Percentiles rank a stretch among this genome's conserved stretches.
phyloP scores from a whole-genome alignment of 2,888 invertebrate species.

The Unio delphinus region DNA sequence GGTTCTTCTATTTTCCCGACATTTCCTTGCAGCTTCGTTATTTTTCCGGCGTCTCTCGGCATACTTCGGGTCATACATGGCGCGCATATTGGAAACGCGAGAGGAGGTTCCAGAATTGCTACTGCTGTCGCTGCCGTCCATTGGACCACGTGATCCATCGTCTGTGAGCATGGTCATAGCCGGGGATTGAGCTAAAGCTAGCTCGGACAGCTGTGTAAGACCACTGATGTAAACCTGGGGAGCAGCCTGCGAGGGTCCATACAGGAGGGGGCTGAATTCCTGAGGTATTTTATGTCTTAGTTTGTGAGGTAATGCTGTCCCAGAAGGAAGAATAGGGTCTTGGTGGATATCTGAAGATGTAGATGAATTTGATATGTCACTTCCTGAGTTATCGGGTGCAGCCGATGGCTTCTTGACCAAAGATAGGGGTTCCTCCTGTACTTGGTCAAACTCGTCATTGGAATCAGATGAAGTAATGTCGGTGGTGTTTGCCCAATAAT shows the following conservation, averaged over 20 bases:
- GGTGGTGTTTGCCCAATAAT: slow-evolving; percentile 26
- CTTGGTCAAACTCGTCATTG: slow-evolving; percentile 28
- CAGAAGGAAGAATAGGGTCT: slow-evolving; percentile 27
- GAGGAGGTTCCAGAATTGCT: slow-evolving; percentile 14
- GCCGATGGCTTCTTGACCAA: slow-evolving; percentile 38
- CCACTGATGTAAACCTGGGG: slow-evolving; percentile 50
- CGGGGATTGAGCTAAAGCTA: slow-evolving; percentile 55
- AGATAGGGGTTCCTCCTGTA: slow-evolving; percentile 46
- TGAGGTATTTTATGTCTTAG: slow-evolving; percentile 55
- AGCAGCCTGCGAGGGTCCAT: slow-evolving; percentile 12
- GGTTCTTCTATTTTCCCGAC: slow-evolving; percentile 72
- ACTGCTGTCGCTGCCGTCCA: slow-evolving; percentile 7
- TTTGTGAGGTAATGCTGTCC: slow-evolving; percentile 57
- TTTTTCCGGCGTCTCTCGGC: slow-evolving; percentile 72
- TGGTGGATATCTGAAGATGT: slow-evolving; percentile 33
- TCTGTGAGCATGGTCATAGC: slow-evolving; percentile 29
- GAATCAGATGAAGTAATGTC: slow-evolving; percentile 35
- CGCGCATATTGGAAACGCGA: slow-evolving; percentile 33
- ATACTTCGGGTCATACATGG: slow-evolving; percentile 63
- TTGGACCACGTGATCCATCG: slow-evolving; percentile 13
- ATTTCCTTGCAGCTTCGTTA: slow-evolving; percentile 73
- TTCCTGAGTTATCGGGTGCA: slow-evolving; percentile 35
- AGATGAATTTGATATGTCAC: slow-evolving; percentile 43
- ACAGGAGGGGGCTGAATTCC: slow-evolving; percentile 20
- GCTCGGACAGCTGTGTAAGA: slow-evolving; percentile 60